Evolutionary conservation across 2,797 vertebrate genomes (phyloP), one percentile per base, ranked within the genome.

Genomic region (Acridotheres tristis): DNA sequence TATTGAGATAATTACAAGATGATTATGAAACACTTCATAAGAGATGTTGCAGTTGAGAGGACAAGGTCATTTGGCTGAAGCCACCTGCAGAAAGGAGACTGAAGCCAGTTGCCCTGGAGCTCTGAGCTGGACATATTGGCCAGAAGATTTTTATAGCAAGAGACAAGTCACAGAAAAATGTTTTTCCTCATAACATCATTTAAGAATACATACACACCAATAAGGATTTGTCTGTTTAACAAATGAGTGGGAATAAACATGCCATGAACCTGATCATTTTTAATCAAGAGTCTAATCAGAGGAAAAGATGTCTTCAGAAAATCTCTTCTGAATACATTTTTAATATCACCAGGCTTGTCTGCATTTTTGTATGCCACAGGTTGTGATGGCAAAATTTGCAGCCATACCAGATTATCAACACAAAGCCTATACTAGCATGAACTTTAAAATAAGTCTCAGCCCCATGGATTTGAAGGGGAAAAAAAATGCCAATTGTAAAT

Each of bases 1-100:
- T 90, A 94, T 79, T 81, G 85, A 88, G 76, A 59, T 94, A 90
- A 93, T 93, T 94, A 59, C 95, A 91, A 88, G 93, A 88, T 81
- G 85, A 62, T 94, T 84, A 58, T 40, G 69, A 42, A 86, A 59
- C 30, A 7, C 89, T 91, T 57, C 7, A 40, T 53, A 20, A 53
- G 91, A 94, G 89, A 72, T 77, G 75, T 27, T 65, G 75, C 43
- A 58, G 55, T 32, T 51, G 69, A 42, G 59, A 75, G 1, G 13
- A 75, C 88, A 90, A 78, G 88, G 88, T 91, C 76, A 15, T 93
- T 94, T 90, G 85, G 72, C 82, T 59, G 55, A 47, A 88, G 42
- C 79, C 45, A 74, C 34, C 79, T 65, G 85, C 83, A 66, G 88
- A 75, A 58, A 75, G 38, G 57, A 90, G 45, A 30, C 50, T 45